Evolutionary conservation across 2,888 invertebrate species (phyloP).

Genomic region (Megaustenia siamemsis): DNA sequence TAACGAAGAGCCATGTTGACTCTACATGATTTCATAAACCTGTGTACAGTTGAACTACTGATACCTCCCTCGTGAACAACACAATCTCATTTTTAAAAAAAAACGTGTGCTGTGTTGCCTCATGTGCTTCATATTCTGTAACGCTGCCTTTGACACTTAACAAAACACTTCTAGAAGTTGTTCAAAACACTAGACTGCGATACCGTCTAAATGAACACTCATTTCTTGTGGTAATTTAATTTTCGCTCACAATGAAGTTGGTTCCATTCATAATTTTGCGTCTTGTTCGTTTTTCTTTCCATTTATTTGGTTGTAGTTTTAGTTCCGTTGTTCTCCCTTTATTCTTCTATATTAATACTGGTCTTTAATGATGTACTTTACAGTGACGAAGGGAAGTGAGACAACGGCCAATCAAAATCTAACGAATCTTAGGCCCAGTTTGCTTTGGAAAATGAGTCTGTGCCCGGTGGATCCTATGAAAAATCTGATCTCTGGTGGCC

Average conservation of each 20-base stretch:
- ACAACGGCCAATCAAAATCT: not conserved
- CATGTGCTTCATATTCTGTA: no score
- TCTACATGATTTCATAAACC: no score
- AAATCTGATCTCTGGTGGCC: conserved; percentile 21
- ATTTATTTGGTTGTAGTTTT: not conserved
- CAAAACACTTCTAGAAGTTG: not conserved
- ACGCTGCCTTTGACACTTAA: no score
- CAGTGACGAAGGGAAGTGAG: not conserved
- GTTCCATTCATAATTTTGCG: no score
- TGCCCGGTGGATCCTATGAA: conserved; percentile 11
- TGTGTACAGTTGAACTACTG: no score
- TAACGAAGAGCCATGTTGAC: no score
- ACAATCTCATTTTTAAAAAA: no score
- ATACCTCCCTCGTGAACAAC: no score
- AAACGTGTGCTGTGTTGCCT: no score
- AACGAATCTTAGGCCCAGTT: not conserved
- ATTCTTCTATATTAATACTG: not conserved
- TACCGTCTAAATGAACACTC: not conserved
- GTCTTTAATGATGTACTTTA: conserved; percentile 4
- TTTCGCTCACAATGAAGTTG: not conserved
- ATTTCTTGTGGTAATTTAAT: conserved; percentile 25
- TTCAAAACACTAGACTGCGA: not conserved
- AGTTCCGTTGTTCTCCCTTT: not conserved
- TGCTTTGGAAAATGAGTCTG: conserved; percentile 19
- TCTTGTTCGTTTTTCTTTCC: not conserved